Evolutionary conservation across 2,113 vertebrate genomes (phyloP).

Genomic region (Tauraco erythrolophus): DNA sequence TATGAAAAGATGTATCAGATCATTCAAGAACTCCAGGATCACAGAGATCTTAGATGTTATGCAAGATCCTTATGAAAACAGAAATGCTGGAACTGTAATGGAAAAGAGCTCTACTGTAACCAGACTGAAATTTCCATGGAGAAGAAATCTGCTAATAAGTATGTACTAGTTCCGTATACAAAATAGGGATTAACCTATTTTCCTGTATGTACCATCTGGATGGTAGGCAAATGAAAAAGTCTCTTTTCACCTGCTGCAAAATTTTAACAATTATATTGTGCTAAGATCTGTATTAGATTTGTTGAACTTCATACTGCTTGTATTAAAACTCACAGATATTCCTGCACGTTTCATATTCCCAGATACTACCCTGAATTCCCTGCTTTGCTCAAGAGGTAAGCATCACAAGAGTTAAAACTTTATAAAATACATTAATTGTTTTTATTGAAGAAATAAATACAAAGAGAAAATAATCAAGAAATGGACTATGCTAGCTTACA

Average conservation of each 20-base stretch:
- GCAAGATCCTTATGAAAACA: slow-evolving; percentile 15
- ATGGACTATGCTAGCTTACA: neutral
- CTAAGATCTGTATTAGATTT: neutral
- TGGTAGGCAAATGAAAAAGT: slow-evolving; percentile 21
- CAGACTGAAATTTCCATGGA: neutral
- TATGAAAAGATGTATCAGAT: neutral
- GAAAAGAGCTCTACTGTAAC: slow-evolving; percentile 23
- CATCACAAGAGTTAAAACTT: neutral
- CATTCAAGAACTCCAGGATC: neutral
- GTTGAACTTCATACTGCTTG: neutral
- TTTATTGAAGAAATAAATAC: neutral
- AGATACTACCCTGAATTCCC: neutral
- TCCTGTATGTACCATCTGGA: slow-evolving; percentile 43
- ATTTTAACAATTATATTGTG: neutral
- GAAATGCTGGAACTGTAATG: neutral
- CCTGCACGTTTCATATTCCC: neutral
- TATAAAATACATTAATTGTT: neutral
- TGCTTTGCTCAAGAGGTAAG: neutral
- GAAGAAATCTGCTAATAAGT: slow-evolving; percentile 45
- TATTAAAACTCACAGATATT: neutral
- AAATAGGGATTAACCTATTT: slow-evolving; percentile 67
- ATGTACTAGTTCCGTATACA: neutral
- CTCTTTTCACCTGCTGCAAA: slow-evolving; percentile 34
- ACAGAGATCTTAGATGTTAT: neutral
- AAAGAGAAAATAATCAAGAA: neutral